Evolutionary conservation across 2,113 vertebrate species (phyloP).

Genomic region (Lontra canadensis): DNA sequence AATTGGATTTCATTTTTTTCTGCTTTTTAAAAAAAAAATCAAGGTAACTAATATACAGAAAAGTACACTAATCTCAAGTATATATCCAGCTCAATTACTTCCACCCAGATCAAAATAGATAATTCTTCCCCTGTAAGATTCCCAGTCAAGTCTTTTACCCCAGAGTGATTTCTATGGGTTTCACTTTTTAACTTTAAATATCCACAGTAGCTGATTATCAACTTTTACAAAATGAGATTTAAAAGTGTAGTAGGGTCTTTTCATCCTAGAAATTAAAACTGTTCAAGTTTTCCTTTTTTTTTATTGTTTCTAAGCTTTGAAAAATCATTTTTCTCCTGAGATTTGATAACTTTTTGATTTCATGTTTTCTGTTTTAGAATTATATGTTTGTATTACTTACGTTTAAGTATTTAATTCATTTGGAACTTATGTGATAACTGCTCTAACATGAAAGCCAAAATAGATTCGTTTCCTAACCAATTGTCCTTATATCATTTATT

Average conservation of each 20-base stretch:
- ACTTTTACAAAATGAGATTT: conserved; percentile 1
- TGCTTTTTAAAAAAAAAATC: too few relatives aligned
- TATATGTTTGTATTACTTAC: background rate
- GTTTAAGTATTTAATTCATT: background rate
- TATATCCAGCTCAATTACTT: background rate
- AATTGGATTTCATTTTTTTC: background rate
- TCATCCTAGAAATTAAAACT: background rate
- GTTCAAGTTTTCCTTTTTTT: background rate
- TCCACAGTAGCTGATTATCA: background rate
- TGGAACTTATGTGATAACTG: background rate
- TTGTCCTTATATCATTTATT: background rate
- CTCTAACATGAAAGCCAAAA: background rate
- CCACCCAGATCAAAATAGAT: background rate
- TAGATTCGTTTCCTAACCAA: background rate
- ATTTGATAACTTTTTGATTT: background rate
- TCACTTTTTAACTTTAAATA: background rate
- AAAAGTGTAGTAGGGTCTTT: background rate
- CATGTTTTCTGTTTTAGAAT: conserved; percentile 2
- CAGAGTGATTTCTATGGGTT: background rate
- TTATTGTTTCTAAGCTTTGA: background rate
- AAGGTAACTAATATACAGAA: background rate
- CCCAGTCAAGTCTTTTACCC: background rate
- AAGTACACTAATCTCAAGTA: background rate
- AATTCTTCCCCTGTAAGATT: background rate
- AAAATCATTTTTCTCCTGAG: conserved; percentile 28